Percentiles rank a stretch among this genome's conserved stretches.
These are phyloP conservation scores for Elgonia sp. DNA, from an alignment of 2,888 invertebrate genomes.

Conservation along the genomic window DNA sequence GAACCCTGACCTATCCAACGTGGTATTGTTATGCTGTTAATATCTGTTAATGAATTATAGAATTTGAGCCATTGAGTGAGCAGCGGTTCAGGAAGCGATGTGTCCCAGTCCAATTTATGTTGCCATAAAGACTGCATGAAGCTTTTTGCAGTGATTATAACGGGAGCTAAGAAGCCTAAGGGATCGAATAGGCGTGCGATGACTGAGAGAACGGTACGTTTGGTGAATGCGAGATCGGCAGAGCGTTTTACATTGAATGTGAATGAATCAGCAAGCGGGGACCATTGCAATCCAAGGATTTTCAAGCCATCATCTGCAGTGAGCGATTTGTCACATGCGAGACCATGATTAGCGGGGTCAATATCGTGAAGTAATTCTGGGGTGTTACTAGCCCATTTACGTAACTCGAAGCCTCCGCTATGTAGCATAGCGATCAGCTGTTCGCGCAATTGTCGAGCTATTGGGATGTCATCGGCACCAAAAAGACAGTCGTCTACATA, in stretches of 20 bases:
- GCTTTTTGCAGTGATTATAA: not conserved
- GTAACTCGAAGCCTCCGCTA: not conserved
- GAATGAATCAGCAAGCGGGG: not conserved
- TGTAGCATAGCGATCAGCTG: not conserved
- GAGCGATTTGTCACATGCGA: not conserved
- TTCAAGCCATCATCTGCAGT: not conserved
- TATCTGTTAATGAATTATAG: too few species aligned
- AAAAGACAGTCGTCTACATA: conserved; percentile 15
- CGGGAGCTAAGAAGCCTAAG: not conserved
- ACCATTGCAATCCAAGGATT: not conserved
- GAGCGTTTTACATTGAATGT: not conserved
- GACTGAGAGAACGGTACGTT: not conserved
- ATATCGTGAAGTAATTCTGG: not conserved
- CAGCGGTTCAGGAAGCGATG: not conserved
- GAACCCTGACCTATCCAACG: not conserved
- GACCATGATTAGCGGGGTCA: conserved; percentile 10
- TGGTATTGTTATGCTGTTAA: not conserved
- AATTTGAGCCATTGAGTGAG: not conserved
- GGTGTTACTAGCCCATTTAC: not conserved
- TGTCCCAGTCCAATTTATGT: not conserved
- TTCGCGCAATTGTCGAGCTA: not conserved
- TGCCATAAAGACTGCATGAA: not conserved
- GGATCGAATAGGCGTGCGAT: not conserved
- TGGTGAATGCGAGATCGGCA: not conserved
- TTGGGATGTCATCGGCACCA: not conserved